These are phyloP conservation scores for Merops nubicus DNA, from an alignment of 2,113 vertebrate species.

Conservation along the genomic window DNA sequence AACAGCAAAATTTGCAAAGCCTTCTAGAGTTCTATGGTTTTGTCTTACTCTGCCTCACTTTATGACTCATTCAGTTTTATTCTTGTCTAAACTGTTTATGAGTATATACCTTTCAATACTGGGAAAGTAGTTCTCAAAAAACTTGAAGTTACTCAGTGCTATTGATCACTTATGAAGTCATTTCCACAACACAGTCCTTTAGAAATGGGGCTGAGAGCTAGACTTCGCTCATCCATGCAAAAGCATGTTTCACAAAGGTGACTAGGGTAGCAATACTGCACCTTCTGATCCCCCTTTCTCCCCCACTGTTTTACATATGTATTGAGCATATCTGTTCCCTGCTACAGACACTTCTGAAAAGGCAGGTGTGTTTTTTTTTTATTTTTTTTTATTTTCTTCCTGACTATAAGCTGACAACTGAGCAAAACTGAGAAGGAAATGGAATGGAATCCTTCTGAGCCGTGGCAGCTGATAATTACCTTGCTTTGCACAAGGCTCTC, in stretches of 20 bases:
- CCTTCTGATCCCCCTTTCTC: not conserved
- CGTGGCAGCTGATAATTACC: conserved; percentile 77
- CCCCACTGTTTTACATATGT: not conserved
- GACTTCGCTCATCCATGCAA: not conserved
- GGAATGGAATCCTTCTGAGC: conserved; percentile 58
- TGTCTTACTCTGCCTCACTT: not conserved
- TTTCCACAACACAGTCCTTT: not conserved
- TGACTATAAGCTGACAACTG: conserved; percentile 69
- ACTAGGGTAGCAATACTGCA: not conserved
- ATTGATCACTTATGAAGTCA: not conserved
- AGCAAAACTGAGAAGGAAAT: conserved; percentile 33
- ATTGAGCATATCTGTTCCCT: conserved; percentile 24
- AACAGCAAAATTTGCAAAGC: not conserved
- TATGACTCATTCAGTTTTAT: not conserved
- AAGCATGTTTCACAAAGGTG: not conserved
- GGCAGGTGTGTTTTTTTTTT: not conserved
- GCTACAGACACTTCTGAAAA: conserved; percentile 60
- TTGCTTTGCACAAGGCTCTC: conserved; percentile 60
- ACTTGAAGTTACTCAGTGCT: not conserved
- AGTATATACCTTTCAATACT: not conserved
- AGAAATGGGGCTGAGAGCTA: not conserved
- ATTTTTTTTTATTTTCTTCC: conserved; percentile 57
- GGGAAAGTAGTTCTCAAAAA: not conserved
- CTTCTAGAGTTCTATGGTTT: not conserved
- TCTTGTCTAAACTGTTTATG: not conserved